Percentiles rank a stretch among this genome's conserved stretches.
Conservation (phyloP, 2,797 vertebrate genomes). For the Oryzias sinensis region DNA sequence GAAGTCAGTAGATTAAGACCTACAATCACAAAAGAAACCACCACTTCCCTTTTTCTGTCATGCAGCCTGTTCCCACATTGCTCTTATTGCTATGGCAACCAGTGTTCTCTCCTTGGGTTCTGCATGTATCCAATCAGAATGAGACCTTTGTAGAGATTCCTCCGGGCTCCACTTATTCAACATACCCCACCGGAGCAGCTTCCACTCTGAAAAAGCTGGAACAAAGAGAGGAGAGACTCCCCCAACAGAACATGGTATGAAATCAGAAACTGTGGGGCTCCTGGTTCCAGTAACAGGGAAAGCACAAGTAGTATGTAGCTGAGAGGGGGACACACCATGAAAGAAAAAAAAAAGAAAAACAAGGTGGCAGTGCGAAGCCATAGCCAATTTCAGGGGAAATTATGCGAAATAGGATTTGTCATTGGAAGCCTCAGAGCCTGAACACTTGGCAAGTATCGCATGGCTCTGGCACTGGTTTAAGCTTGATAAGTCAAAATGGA, state of each 20-base stretch:
- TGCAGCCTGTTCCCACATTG: slow-evolving; percentile 74
- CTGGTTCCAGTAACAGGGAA: slow-evolving; percentile 61
- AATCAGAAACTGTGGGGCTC: slow-evolving; percentile 63
- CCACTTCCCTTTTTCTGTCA: slow-evolving; percentile 65
- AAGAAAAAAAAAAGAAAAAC: slow-evolving; percentile 61
- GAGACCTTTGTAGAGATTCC: slow-evolving; percentile 84
- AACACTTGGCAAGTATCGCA: slow-evolving; percentile 69
- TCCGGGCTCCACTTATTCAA: slow-evolving; percentile 81
- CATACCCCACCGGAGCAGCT: slow-evolving; percentile 78
- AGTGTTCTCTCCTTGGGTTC: slow-evolving; percentile 75
- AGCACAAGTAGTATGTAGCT: slow-evolving; percentile 56
- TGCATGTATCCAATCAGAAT: slow-evolving; percentile 81
- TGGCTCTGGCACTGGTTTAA: slow-evolving; percentile 69
- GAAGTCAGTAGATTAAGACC: slow-evolving; percentile 64
- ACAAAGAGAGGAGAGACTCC: slow-evolving; percentile 74
- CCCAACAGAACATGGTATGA: slow-evolving; percentile 55
- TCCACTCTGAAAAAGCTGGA: slow-evolving; percentile 69
- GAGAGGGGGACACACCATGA: slow-evolving; percentile 42
- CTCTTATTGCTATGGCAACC: slow-evolving; percentile 84
- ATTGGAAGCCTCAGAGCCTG: slow-evolving; percentile 71
- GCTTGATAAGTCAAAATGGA: slow-evolving; percentile 79
- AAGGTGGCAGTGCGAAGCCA: slow-evolving; percentile 60
- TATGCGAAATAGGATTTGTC: slow-evolving; percentile 74
- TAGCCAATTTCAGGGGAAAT: slow-evolving; percentile 74
- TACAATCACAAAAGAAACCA: slow-evolving; percentile 71